Evolutionary conservation across 2,797 vertebrate genomes (phyloP), one percentile per base, ranked within the genome.

Genomic region (Halcyon smyrnensis): DNA sequence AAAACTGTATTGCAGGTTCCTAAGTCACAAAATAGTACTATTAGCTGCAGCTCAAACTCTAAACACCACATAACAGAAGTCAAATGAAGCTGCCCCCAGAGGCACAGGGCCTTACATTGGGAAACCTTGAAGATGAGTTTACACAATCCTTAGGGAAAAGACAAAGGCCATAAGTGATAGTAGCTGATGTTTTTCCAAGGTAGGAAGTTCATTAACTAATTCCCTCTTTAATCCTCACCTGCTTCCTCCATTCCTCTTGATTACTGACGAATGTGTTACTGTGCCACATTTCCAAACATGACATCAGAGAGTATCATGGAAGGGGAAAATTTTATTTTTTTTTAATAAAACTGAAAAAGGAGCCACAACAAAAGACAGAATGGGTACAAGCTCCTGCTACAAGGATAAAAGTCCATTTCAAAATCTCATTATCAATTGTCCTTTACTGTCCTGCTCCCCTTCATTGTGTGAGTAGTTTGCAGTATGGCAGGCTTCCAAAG

Each of bases 401-500:
- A 93, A 91, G 46, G 64, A 76, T 90, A 70, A 64, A 89, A 41
- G 89, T 91, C 65, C 39, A 14, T 69, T 92, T 92, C 41, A 80
- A 94, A 89, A 79, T 43, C 59, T 79, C 62, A 23, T 91, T 89
- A 81, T 67, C 70, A 78, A 43, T 56, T 68, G 69, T 94, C 62
- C 79, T 95, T 93, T 92, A 64, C 90, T 87, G 62, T 74, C 79
- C 70, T 34, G 78, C 53, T 85, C 73, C 50, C 50, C 41, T 87
- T 82, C 64, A 54, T 60, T 36, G 30, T 81, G 53, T 11, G 63
- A 90, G 77, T 82, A 77, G 15, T 69, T 96, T 85, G 82, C 28
- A 45, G 65, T n/a, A 32, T 63, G 71, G 95, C 95, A 97, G 67
- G 54, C 39, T 97, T 97, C 98, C 96, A 97, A 91, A 92, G 77